Conservation (phyloP, 2,113 vertebrate genomes). For the Corynorhinus townsendii region DNA sequence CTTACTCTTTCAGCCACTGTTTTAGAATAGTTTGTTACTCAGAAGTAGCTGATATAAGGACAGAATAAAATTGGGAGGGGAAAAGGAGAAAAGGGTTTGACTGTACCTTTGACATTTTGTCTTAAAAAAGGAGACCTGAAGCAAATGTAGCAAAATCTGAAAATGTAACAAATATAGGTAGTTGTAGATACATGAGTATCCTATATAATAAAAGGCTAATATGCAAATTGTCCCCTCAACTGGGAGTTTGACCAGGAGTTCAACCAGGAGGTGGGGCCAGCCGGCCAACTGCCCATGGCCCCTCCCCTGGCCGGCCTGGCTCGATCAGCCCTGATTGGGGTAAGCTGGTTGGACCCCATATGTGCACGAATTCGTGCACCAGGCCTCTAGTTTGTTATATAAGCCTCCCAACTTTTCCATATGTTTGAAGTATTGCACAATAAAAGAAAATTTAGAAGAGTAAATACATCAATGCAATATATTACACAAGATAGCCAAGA, state of each 20-base stretch:
- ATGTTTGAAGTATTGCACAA: background rate
- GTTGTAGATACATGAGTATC: background rate
- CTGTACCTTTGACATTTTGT: background rate
- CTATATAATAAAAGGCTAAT: too few species aligned
- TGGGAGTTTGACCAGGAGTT: too few species aligned
- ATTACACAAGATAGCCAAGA: background rate
- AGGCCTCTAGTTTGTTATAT: background rate
- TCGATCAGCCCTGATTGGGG: too few species aligned
- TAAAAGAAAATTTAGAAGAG: background rate
- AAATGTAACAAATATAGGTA: background rate
- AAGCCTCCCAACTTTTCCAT: background rate
- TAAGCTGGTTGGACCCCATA: too few species aligned
- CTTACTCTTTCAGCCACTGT: background rate
- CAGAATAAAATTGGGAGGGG: background rate
- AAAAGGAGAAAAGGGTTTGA: background rate
- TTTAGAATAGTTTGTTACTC: background rate
- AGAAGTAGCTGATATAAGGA: background rate
- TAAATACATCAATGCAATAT: background rate
- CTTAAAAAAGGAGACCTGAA: background rate
- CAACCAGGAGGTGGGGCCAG: too few species aligned
- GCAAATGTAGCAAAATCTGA: background rate
- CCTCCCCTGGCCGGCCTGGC: too few species aligned
- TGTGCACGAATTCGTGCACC: too few species aligned
- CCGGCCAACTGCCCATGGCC: too few species aligned
- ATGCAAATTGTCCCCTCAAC: too few species aligned